Percentiles rank a stretch among this genome's conserved stretches.
These are phyloP conservation scores for Calosoma granatense DNA, from an alignment of 1,140 invertebrate genomes.

Conservation along the genomic window DNA sequence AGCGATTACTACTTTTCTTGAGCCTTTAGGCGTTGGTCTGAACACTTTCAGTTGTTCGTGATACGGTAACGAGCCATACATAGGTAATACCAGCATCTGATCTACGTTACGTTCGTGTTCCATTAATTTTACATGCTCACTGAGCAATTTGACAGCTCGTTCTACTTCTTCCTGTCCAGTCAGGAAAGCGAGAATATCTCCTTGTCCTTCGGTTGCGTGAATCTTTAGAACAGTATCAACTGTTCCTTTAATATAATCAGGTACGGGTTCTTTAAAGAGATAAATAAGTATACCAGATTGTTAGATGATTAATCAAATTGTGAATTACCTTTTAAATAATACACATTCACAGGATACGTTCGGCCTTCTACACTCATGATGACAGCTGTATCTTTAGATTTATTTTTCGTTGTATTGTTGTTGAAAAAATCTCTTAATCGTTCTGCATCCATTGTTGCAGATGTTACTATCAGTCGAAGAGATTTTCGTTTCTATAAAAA, in stretches of 20 bases:
- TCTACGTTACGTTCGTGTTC: slow-evolving; percentile 34
- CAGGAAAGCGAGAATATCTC: slow-evolving; percentile 88
- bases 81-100: slow-evolving; percentile 70
- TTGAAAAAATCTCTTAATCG: slow-evolving; percentile 84
- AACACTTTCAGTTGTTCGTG: slow-evolving; percentile 85
- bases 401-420: slow-evolving; percentile 45
- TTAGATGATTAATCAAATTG: neutral
- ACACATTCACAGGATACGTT: slow-evolving; percentile 79
- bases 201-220: slow-evolving; percentile 67
- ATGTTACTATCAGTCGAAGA: slow-evolving; percentile 81
- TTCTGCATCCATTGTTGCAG: slow-evolving; percentile 91
- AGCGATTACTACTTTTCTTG: slow-evolving; percentile 85
- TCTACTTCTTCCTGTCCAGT: slow-evolving; percentile 92
- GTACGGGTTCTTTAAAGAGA: slow-evolving; percentile 59
- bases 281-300: no score
- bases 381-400: slow-evolving; percentile 56
- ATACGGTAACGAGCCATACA: slow-evolving; percentile 84
- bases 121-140: slow-evolving; percentile 46
- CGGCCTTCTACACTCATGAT: slow-evolving; percentile 85
- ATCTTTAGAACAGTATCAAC: slow-evolving; percentile 86
- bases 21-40: slow-evolving; percentile 58
- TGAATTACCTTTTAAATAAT: slow-evolving; percentile 59
- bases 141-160: slow-evolving; percentile 54
- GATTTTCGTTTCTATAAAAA: slow-evolving; percentile 66
- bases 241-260: slow-evolving; percentile 82